phyloP scores from a whole-genome alignment of 2,113 vertebrate genomes.

The Saguinus imperator region DNA sequence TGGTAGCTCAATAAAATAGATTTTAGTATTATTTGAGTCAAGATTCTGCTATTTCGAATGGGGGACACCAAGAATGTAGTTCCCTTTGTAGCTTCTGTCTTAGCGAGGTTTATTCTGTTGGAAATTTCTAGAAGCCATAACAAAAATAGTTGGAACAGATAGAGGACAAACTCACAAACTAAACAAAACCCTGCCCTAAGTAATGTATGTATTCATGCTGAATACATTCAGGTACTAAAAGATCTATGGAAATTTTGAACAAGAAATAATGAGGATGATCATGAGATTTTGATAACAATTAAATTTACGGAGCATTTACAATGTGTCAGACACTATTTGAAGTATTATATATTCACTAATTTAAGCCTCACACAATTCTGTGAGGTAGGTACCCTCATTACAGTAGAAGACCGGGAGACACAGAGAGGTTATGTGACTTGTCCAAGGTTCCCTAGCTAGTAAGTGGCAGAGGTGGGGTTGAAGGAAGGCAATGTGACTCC shows the following conservation, averaged over 20 bases:
- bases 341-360: background rate
- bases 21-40: background rate
- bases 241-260: background rate
- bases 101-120: background rate
- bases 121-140: background rate
- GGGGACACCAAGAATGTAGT: background rate
- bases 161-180: background rate
- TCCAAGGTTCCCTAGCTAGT: background rate
- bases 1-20: background rate
- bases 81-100: background rate
- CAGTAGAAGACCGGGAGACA: background rate
- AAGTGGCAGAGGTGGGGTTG: background rate
- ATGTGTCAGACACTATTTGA: background rate
- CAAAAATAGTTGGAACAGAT: background rate
- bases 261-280: background rate
- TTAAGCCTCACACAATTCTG: background rate
- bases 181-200: background rate
- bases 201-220: background rate
- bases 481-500: background rate
- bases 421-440: background rate
- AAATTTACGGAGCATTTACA: background rate
- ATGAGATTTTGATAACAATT: background rate
- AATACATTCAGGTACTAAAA: background rate
- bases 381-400: background rate
- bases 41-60: background rate